Base-by-base conservation (phyloP, 37 sponge, comb jelly and placozoan genomes). In the Cliona cf. orientalis region DNA sequence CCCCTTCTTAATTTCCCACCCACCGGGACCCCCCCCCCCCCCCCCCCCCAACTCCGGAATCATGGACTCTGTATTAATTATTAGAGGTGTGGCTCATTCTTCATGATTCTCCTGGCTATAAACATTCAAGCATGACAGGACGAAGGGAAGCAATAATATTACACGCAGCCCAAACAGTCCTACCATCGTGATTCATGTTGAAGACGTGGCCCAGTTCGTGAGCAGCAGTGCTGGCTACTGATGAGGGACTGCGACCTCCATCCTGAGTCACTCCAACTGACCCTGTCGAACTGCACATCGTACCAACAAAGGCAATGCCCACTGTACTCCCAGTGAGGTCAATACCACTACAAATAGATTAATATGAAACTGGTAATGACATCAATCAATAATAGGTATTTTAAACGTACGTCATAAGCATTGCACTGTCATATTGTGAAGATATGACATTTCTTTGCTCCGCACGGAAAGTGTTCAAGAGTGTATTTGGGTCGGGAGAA, bases 161-260 rank as follows among this genome's bases (percentile, higher is more conserved):
- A 28, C 63, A 11, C 26, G 28, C 12, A 61, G 26, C 28, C 23
- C 26, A 61, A 58, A 55, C 19, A 1, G 28, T 56, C 12, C 63
- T 87, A 42, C 84, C 86, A 71, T 92, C 93, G 57, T 94, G 94
- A 29, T 55, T 19, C 87, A 94, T 89, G 75, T 83, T 78, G 38
- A 90, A 86, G 37, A 80, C 80, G 67, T 94, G 94, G 3, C 94
- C 94, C 67, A 94, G 42, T 25, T 94, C 94, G 38, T 94, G 94
- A 23, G 94, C 84, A 63, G 88, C 87, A 31, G 87, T 89, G 28
- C 70, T 66, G 32, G 64, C 76, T 12, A 79, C 85, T 31, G 49
- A 29, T 0, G 58, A 23, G 45, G 45, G 58, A 21, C 69, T 58
- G 9, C 70, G n/a, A 25, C 87, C 80, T 33, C 72, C 61, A 65